Percentiles rank a stretch among this genome's conserved stretches.
phyloP scores from a whole-genome alignment of 2,113 vertebrate species.

The Takifugu flavidus region DNA sequence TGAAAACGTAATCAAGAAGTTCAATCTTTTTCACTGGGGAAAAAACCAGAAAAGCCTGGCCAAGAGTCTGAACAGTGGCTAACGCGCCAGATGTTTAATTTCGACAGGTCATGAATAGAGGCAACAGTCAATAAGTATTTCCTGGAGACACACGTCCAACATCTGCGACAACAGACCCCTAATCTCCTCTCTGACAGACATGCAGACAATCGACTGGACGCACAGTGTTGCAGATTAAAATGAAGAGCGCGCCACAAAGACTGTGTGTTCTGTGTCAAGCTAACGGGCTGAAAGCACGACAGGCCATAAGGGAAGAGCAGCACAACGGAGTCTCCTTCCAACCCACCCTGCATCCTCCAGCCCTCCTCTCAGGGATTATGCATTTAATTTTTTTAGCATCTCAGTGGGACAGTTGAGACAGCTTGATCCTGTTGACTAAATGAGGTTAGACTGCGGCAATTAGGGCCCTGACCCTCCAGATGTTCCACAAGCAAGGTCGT shows the following conservation, averaged over 20 bases:
- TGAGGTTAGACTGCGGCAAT: slow-evolving; percentile 43
- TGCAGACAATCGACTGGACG: slow-evolving; percentile 14
- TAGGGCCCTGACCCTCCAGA: slow-evolving; percentile 39
- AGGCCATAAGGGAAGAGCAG: background rate
- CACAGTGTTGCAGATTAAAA: slow-evolving; percentile 39
- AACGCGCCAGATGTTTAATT: too few species aligned
- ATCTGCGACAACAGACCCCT: slow-evolving; percentile 30
- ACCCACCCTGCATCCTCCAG: slow-evolving; percentile 8
- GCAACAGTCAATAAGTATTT: background rate
- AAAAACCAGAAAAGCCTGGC: too few species aligned
- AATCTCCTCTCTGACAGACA: slow-evolving; percentile 40
- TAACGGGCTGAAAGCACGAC: background rate
- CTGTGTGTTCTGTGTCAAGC: background rate
- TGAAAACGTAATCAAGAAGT: too few species aligned
- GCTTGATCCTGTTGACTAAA: slow-evolving; percentile 34
- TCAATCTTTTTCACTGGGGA: too few species aligned
- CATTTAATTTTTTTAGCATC: slow-evolving; percentile 3
- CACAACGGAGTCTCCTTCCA: background rate
- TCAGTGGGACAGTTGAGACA: slow-evolving; percentile 34
- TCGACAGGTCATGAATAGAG: background rate
- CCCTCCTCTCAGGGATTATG: slow-evolving; percentile 1
- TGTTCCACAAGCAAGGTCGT: background rate
- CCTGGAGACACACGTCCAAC: slow-evolving; percentile 3
- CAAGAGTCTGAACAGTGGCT: too few species aligned
- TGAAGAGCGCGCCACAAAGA: background rate